Conservation (phyloP, 2,888 invertebrate genomes). For the Linyphia triangularis region DNA sequence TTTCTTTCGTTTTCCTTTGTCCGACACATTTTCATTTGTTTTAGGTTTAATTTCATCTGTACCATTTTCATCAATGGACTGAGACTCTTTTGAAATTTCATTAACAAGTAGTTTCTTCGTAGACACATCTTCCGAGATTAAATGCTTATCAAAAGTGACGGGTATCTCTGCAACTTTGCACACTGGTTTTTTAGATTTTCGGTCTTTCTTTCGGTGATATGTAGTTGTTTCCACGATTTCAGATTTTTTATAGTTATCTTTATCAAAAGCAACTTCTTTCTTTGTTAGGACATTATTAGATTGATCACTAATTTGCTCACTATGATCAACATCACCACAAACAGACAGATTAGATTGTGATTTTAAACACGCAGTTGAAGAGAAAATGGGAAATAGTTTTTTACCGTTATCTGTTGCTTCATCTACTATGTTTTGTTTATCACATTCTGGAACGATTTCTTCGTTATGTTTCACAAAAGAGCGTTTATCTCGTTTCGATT, state of each 20-base stretch:
- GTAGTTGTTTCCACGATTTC: neutral
- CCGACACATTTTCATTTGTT: neutral
- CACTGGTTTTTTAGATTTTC: neutral
- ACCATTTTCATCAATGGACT: neutral
- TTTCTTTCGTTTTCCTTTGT: neutral
- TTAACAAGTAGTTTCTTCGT: neutral
- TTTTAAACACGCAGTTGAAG: neutral
- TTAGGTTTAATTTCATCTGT: neutral
- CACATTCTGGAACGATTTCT: neutral
- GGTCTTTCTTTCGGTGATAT: neutral
- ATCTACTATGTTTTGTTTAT: neutral
- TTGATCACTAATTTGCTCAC: neutral
- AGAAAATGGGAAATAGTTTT: conserved; percentile 32
- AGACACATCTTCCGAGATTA: neutral
- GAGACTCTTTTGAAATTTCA: neutral
- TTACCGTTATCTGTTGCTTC: neutral
- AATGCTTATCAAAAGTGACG: neutral
- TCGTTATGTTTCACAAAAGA: neutral
- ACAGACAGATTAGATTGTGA: neutral
- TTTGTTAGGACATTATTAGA: neutral
- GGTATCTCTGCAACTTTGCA: too few species aligned
- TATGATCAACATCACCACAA: neutral
- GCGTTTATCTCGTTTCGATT: neutral
- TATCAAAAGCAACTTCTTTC: neutral
- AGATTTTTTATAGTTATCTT: too few species aligned